Evolutionary conservation across 1,140 invertebrate genomes (phyloP), one percentile per base, ranked within the genome.

Genomic region (Zaprionus inermis): DNA sequence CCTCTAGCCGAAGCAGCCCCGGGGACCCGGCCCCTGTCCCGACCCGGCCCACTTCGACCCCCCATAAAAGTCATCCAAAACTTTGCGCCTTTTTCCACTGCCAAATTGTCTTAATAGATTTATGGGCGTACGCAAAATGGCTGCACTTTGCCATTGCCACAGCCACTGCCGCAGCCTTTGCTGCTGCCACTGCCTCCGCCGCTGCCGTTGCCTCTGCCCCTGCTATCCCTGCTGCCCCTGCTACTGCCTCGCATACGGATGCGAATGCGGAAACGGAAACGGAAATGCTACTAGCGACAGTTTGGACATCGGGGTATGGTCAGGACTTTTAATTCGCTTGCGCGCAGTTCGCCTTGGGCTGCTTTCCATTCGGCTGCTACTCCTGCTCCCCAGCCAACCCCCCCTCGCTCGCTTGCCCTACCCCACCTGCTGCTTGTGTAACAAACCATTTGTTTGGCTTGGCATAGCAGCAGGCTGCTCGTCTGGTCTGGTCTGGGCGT

Each of bases 41-140:
- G 4, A 12, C 36, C 36, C 14, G 6, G 14, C 14, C 14, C 36
- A n/a, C n/a, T n/a, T n/a, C n/a, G n/a, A n/a, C n/a, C n/a, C 34
- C 11, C 28, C 44, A 20, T 24, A 55, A 64, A 64, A 57, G 51
- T 74, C 49, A 30, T 24, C 44, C 36, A 59, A 71, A 76, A 57
- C 30, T 74, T 73, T 77, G 55, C 58, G 38, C 28, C 61, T 58
- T 72, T 60, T 63, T 44, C 60, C 44, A 63, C 30, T 86, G 83
- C 83, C 83, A 86, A 86, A 86, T 86, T 86, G 83, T 88, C 84
- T 80, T 86, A 86, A 86, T 86, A 83, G 83, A 86, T 86, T 86
- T 83, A 86, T 86, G 84, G 83, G 56, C 79, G 79, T 74, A 88
- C 83, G 83, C 79, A 88, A 86, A 88, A 83, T 88, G 83, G 79